Conservation (phyloP, 2,888 invertebrate species). For the Petrolisthes manimaculis region DNA sequence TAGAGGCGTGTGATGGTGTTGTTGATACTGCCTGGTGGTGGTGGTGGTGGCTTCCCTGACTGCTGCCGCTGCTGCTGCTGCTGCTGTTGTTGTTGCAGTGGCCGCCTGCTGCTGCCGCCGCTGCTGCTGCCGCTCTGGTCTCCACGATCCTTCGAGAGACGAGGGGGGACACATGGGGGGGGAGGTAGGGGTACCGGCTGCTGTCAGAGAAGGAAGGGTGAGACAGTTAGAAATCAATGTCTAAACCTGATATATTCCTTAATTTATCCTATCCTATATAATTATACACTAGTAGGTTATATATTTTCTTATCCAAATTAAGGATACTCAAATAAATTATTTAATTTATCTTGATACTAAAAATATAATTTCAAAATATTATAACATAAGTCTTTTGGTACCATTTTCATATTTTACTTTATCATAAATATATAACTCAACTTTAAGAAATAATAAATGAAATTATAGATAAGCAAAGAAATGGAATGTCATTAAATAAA, state of each 20-base stretch:
- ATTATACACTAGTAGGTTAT: background rate
- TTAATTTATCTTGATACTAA: no score
- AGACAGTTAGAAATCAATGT: background rate
- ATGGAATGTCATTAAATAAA: no score
- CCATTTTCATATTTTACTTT: no score
- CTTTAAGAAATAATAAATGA: no score
- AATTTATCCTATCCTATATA: background rate
- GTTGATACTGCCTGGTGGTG: slow-evolving; percentile 35
- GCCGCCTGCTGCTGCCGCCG: slow-evolving; percentile 33
- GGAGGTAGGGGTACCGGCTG: slow-evolving; percentile 65
- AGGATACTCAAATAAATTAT: background rate
- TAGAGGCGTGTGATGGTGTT: slow-evolving; percentile 53
- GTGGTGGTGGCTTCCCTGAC: slow-evolving; percentile 36
- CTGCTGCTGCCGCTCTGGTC: slow-evolving; percentile 50
- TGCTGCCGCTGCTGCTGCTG: slow-evolving; percentile 26
- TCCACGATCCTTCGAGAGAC: slow-evolving; percentile 66
- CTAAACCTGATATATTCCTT: background rate
- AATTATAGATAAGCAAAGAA: no score
- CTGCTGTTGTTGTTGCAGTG: background rate
- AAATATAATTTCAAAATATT: no score
- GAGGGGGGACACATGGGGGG: slow-evolving; percentile 66
- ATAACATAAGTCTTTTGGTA: no score
- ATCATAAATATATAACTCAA: no score
- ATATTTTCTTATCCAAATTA: background rate
- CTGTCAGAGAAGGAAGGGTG: slow-evolving; percentile 25